Evolutionary conservation across 2,797 vertebrate genomes (phyloP).

Genomic region (Phyllotis vaccarum): DNA sequence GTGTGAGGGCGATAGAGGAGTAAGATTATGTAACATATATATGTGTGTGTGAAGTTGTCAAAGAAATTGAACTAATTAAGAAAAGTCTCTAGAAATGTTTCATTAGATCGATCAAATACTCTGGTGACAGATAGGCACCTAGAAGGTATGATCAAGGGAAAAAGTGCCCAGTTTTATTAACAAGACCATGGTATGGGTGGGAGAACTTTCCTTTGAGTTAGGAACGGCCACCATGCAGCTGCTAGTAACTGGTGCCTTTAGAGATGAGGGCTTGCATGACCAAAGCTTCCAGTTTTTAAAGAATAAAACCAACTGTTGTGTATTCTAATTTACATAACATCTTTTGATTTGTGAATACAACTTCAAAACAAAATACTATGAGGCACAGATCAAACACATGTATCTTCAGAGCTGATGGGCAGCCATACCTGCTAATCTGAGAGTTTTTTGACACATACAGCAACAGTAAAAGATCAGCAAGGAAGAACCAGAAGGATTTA

Average conservation of each 20-base stretch:
- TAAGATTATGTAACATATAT: too few species aligned
- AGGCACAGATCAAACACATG: background rate
- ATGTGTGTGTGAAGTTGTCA: background rate
- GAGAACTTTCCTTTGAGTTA: background rate
- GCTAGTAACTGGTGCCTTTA: background rate
- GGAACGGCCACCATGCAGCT: background rate
- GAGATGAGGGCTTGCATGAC: background rate
- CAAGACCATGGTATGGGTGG: rapidly evolving
- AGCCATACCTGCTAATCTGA: background rate
- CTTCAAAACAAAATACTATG: background rate
- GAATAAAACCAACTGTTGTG: background rate
- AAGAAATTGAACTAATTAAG: background rate
- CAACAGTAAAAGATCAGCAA: constrained; percentile 46
- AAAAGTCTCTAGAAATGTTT: background rate
- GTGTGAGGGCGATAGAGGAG: background rate
- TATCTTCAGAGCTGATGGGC: background rate
- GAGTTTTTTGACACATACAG: background rate
- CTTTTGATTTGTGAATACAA: constrained; percentile 30
- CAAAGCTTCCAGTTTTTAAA: background rate
- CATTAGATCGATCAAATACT: background rate
- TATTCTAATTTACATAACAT: constrained; percentile 38
- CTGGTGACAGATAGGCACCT: background rate
- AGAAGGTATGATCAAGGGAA: background rate
- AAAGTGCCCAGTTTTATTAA: too few species aligned
- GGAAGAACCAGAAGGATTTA: background rate